Base-by-base conservation (phyloP, 2,797 vertebrate genomes). In the Muscicapa striata region DNA sequence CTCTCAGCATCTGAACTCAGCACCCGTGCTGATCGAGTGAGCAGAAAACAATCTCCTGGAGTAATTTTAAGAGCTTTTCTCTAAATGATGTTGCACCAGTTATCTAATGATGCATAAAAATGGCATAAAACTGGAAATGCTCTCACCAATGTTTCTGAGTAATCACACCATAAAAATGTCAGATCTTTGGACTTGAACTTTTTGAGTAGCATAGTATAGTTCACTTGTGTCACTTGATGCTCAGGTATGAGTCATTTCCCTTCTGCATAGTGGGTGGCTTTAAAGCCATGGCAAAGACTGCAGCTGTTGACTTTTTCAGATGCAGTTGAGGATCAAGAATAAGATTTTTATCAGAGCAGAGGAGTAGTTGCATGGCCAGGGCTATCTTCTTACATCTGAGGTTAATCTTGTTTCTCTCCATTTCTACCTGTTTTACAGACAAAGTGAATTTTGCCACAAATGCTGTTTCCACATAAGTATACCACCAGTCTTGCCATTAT, bases 21-120 rank as follows among this genome's bases (percentile, higher is more conserved):
- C 10, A 4, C 36, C 58, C 4, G 3, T 69, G 79, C 73, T 78
- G 85, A 94, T 52, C 0, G 0, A 84, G 55, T 38, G 66, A 95
- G 77, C 40, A 89, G 80, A 57, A 82, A 93, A 73, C 36, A 63
- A 67, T 87, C 90, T 95, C 59, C 88, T 63, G 74, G 80, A 91
- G 77, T 84, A 38, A 87, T 91, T 93, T 93, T 82, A 89, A 91
- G 58, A 93, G 36, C 59, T 62, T 89, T 91, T 63, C 74, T 79
- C 62, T 82, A 91, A 96, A 74, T 48, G 32, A 45, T 63, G 67
- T 82, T 93, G 74, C 45, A 79, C 86, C 91, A 84, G 63, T 90
- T 94, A 91, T 73, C 63, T 89, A 94, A 93, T 15, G 4, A 80
- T 70, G 55, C 94, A 79, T 82, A 73, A 93, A 88, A 95, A 40